Evolutionary conservation across 2,113 vertebrate genomes (phyloP), one percentile per base, ranked within the genome.

Genomic region (Sialia sialis): DNA sequence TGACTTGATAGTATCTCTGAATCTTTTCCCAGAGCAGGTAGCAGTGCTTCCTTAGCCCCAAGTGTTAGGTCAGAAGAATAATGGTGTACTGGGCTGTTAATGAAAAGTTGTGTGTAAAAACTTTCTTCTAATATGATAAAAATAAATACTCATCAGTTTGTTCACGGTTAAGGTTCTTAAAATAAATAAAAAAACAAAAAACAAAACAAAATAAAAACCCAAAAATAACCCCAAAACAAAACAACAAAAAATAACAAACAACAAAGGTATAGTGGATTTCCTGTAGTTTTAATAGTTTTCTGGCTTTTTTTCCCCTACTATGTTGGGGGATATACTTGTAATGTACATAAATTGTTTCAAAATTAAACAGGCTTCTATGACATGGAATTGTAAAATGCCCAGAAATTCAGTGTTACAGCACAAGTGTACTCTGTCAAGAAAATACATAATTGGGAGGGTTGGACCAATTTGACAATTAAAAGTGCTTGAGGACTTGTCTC

Each of bases 21-120:
- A 74, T 46, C 38, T 91, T 83, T 93, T 89, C 63, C 41, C 78
- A 59, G 70, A 77, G 66, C 32, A 46, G 9, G 25, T 74, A 38
- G 17, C 8, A 32, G 3, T 66, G 41, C 49, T 91, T 87, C 14
- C 67, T 75, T 82, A 55, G 73, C 49, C 70, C 12, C 23, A 51
- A 69, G 7, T 44, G 6, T 81, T 90, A 78, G 20, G 34, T 64
- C 30, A 81, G 36, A 84, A 67, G 22, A 60, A 41, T 64, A 70
- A 80, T 48, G 8, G 5, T 75, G 13, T 32, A 38, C 12, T 52
- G 36, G 32, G 20, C 70, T 72, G 22, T 59, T 75, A 84, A 76
- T 54, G 25, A 69, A 44, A 75, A 48, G 4, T 56, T 36, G 7
- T 20, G 3, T 62, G 75, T 74, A 43, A 49, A 75, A 85, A 15